phyloP scores from a whole-genome alignment of 1,140 invertebrate genomes.

The Drosophila kepulauana region DNA sequence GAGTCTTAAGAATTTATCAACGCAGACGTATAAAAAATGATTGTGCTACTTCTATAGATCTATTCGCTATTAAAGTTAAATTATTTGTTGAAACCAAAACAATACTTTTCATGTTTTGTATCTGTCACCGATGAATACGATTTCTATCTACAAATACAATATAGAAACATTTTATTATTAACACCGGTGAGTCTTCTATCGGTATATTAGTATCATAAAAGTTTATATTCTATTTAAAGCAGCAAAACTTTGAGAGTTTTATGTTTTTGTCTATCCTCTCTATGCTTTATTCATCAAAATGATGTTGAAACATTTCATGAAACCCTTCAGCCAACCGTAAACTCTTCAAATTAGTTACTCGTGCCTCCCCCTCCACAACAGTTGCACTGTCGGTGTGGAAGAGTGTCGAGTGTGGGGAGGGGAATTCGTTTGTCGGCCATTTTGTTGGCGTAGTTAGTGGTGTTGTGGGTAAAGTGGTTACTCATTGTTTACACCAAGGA shows the following conservation, averaged over 20 bases:
- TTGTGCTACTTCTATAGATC: too few relatives aligned
- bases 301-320: constrained; percentile 20
- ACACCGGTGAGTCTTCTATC: not conserved
- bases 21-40: too few relatives aligned
- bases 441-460: constrained; percentile 15
- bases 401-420: not conserved
- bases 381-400: not conserved
- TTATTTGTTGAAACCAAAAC: too few relatives aligned
- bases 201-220: not conserved
- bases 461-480: constrained; percentile 15
- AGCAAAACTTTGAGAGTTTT: not conserved
- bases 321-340: constrained; percentile 21
- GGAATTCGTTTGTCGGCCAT: constrained; percentile 18
- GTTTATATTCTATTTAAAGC: not conserved
- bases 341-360: constrained; percentile 44
- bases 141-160: not conserved
- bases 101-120: too few relatives aligned
- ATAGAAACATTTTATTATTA: not conserved
- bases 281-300: constrained; percentile 18
- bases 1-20: too few relatives aligned
- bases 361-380: not conserved
- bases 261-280: not conserved
- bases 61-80: too few relatives aligned
- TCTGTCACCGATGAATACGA: not conserved
- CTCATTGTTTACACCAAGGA: constrained; percentile 41